Percentiles rank a stretch among this genome's conserved stretches.
Conservation (phyloP, 1,140 invertebrate genomes). For the Hypsibius dujardini region DNA sequence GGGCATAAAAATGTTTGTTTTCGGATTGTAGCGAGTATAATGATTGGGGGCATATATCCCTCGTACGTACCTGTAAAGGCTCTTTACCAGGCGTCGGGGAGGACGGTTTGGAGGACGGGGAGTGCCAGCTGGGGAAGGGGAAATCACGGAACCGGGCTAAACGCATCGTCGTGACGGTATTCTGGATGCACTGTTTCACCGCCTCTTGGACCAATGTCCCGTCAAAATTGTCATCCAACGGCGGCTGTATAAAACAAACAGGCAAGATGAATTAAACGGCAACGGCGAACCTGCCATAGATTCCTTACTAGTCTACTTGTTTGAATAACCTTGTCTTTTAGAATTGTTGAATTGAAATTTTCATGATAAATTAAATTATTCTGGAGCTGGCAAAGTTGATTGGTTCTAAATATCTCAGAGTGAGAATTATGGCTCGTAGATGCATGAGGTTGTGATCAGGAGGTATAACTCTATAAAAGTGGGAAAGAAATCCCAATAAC, state of each 20-base stretch:
- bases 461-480: too few relatives aligned
- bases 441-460: too few relatives aligned
- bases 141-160: slow-evolving; percentile 16
- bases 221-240: not conserved
- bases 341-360: too few relatives aligned
- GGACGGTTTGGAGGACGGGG: not conserved
- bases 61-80: not conserved
- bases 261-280: not conserved
- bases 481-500: too few relatives aligned
- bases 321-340: too few relatives aligned
- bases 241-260: not conserved
- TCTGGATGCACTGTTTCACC: not conserved
- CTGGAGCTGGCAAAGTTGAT: too few relatives aligned
- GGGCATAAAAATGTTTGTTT: not conserved
- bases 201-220: not conserved
- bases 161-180: not conserved
- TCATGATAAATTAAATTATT: too few relatives aligned
- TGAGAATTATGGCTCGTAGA: too few relatives aligned
- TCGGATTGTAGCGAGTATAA: not conserved
- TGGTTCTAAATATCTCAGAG: too few relatives aligned
- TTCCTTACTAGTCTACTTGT: too few relatives aligned
- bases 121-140: not conserved
- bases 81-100: not conserved
- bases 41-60: not conserved
- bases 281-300: too few relatives aligned